A percentile compares a stretch with the other conserved stretches of the same genome.
Conservation (phyloP, 2,113 vertebrate genomes). For the Chionodraco myersi region DNA sequence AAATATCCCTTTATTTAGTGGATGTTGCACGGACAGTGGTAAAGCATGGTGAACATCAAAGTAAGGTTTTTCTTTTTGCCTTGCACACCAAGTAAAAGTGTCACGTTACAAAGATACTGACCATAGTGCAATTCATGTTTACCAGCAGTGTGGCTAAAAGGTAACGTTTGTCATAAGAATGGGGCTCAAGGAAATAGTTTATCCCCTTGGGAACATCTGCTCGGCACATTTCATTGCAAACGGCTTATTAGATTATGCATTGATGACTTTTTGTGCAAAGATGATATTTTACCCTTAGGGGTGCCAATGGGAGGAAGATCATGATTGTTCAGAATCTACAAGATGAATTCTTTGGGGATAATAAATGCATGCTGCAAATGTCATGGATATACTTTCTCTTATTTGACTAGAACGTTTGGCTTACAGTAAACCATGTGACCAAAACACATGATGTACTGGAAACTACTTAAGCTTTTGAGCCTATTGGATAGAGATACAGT, state of each 20-base stretch:
- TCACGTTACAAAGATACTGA: not conserved
- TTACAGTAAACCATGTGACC: not conserved
- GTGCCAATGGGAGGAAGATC: slow-evolving; percentile 17
- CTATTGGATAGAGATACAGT: not conserved
- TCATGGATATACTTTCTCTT: slow-evolving; percentile 18
- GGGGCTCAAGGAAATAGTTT: slow-evolving; percentile 13
- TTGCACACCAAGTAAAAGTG: not conserved
- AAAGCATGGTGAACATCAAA: slow-evolving; percentile 32
- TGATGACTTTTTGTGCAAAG: slow-evolving; percentile 49
- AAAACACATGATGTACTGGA: not conserved
- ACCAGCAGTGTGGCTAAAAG: slow-evolving; percentile 9
- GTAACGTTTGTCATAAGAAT: slow-evolving; percentile 19
- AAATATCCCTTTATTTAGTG: not conserved
- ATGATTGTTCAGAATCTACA: slow-evolving; percentile 27
- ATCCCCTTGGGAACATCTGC: slow-evolving; percentile 31
- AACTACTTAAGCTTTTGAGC: not conserved
- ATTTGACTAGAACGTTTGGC: slow-evolving; percentile 12
- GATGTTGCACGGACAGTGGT: not conserved
- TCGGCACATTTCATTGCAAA: slow-evolving; percentile 50
- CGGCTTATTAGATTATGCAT: slow-evolving; percentile 63
- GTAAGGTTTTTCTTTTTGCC: slow-evolving; percentile 3
- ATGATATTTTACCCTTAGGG: slow-evolving; percentile 54
- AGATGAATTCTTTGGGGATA: slow-evolving; percentile 36
- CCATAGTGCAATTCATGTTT: not conserved
- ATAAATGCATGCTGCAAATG: slow-evolving; percentile 27